Base-by-base conservation (phyloP, 2,113 vertebrate species). In the Pipa parva region DNA sequence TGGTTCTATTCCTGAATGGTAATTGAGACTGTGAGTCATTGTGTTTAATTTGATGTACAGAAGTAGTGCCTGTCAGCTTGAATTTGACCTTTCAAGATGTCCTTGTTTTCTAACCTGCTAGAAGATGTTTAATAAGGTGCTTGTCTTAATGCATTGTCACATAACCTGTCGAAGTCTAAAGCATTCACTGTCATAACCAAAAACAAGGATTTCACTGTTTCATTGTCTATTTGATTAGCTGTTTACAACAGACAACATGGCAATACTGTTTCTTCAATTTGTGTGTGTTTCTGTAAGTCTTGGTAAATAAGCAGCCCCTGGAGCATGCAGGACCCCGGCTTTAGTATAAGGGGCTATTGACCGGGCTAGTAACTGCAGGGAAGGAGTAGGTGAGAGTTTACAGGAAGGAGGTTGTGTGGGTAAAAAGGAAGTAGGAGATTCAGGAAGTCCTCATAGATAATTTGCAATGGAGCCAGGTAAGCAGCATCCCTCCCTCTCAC, bases 71-170 rank as follows among this genome's bases (percentile, higher is more conserved):
- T 67, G 64, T 59, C 64, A 67, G 64, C 54, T 45, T 49, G 29
- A 29, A 59, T 59, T 55, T 67, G 64, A 67, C 64, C 64, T 67
- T 67, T 58, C 64, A 59, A 59, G 54, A 67, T 67, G 55, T 67
- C 64, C 64, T 67, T 67, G 64, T 67, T 67, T 67, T 67, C 55
- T 59, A 67, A 59, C 64, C 64, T 67, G 64, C 64, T 67, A 58
- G 54, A 67, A 67, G 64, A 67, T 67, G 64, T 67, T 67, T 67
- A 67, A 67, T 67, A 67, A 67, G 64, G 64, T 67, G 64, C 59
- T 55, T 67, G 64, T 67, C 64, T 59, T 67, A 67, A 59, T 59
- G 54, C 28, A 33, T 59, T 67, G 64, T 67, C 64, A 67, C 55
- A 37, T 20, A 59, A 67, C 45, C 64, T 67, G 55, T 67, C 64